phyloP scores from a whole-genome alignment of 2,888 invertebrate species.

The Tenthredo distinguenda region DNA sequence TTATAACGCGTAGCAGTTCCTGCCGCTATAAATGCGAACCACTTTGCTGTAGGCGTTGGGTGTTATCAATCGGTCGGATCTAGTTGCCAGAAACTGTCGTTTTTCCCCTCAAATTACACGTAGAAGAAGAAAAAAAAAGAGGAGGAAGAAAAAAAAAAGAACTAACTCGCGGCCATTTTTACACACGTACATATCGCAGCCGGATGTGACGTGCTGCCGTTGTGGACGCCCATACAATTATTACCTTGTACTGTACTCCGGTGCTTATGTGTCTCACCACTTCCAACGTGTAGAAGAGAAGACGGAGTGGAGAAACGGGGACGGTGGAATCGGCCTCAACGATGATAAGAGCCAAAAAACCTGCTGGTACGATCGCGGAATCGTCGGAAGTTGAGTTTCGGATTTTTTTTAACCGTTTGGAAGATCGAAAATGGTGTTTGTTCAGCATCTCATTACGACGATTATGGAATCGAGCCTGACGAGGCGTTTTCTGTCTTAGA shows the following conservation, averaged over 20 bases:
- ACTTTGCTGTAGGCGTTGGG: constrained; percentile 10
- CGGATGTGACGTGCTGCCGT: constrained; percentile 65
- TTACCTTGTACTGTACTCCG: neutral
- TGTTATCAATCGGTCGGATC: constrained; percentile 41
- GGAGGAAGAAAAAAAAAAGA: neutral
- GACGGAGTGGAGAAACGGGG: neutral
- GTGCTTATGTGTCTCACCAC: neutral
- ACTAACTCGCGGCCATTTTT: constrained; percentile 65
- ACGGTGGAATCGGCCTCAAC: neutral
- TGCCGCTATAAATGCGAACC: neutral
- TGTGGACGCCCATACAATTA: constrained; percentile 46
- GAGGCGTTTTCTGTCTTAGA: neutral
- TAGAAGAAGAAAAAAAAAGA: constrained; percentile 18
- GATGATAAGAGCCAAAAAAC: neutral
- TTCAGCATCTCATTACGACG: neutral
- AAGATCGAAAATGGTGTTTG: neutral
- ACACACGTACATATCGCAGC: constrained; percentile 54
- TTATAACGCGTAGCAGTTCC: neutral
- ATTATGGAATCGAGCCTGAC: constrained; percentile 20
- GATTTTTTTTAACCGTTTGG: neutral
- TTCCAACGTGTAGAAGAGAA: neutral
- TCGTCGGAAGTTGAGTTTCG: neutral
- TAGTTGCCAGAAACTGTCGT: constrained; percentile 61
- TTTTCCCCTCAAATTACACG: constrained; percentile 67
- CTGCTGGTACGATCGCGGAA: neutral